Evolutionary conservation across 2,888 invertebrate species (phyloP), one percentile per base, ranked within the genome.

Genomic region (Cyaniris semiargus): DNA sequence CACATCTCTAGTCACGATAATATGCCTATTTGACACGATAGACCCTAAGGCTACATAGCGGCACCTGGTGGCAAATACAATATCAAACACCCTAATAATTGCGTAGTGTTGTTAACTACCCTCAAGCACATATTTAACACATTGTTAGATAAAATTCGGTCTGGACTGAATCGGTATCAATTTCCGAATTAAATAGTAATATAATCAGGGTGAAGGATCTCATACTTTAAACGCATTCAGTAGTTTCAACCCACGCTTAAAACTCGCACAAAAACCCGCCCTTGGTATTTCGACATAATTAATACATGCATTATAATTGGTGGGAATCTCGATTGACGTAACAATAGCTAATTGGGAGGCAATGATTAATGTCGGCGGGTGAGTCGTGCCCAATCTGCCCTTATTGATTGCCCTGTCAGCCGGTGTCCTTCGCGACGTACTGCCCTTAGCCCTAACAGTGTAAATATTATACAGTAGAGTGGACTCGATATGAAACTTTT

Each of bases 331-430:
- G 78, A 76, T 75, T 72, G 75, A 79, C 31, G 74, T 78, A 70
- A 70, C 72, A 77, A 86, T 81, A 91, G 87, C 87, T 86, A 90
- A 88, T 90, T 83, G 79, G 78, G 78, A 85, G 74, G 85, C 89
- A 91, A 92, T 93, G 92, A 93, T 93, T 92, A 92, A 93, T 92
- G 90, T 90, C 89, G 90, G 86, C 89, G 90, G 88, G 86, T 89
- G 91, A 91, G 88, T 92, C 92, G 92, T 92, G 92, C 91, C 90
- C 93, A 92, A 93, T 91, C 91, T 91, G 90, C 92, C 92, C 91
- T 93, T 92, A 93, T 92, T 93, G 92, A 93, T 93, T 93, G 92
- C 91, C 91, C 91, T 91, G 92, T 92, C 92, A 92, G 87, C 86
- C 85, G 89, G 86, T 86, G 89, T 89, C 89, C 91, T 88, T 83